These are phyloP conservation scores for Argyresthia albistria DNA, from an alignment of 2,888 invertebrate genomes.

Conservation along the genomic window DNA sequence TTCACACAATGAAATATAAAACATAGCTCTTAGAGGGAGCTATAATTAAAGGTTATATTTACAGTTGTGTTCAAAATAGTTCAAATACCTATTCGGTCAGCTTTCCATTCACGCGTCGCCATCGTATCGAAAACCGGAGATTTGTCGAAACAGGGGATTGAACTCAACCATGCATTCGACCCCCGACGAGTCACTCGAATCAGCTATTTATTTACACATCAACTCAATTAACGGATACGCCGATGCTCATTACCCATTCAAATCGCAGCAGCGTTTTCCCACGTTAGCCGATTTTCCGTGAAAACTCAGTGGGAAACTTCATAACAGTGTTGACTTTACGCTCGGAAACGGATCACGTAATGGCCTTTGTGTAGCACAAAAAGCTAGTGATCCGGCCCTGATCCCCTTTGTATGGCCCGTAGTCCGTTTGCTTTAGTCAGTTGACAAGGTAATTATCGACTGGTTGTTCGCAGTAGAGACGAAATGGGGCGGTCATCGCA, in stretches of 20 bases:
- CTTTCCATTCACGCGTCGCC: too few relatives aligned
- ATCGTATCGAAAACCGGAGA: too few relatives aligned
- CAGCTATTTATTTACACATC: constrained; percentile 59
- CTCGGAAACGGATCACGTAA: constrained; percentile 59
- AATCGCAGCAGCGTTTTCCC: constrained; percentile 54
- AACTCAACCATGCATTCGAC: too few relatives aligned
- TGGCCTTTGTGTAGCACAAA: constrained; percentile 63
- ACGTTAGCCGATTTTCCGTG: constrained; percentile 46
- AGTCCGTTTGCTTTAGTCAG: constrained; percentile 40
- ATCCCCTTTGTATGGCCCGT: constrained; percentile 4
- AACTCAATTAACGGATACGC: constrained; percentile 60
- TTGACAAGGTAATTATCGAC: constrained; percentile 64
- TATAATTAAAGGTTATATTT: not conserved
- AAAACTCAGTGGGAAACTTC: constrained; percentile 59
- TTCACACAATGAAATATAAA: not conserved
- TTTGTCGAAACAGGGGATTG: too few relatives aligned
- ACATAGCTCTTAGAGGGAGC: not conserved
- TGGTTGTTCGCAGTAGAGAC: constrained; percentile 29
- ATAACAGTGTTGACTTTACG: constrained; percentile 62
- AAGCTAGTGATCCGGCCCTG: constrained; percentile 53
- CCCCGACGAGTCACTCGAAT: constrained; percentile 12
- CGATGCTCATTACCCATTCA: constrained; percentile 60
- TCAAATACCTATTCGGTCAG: too few relatives aligned
- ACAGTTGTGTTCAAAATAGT: too few relatives aligned
- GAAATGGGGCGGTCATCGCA: constrained; percentile 47